Evolutionary conservation across 23 tunicate genomes (phyloP).

Genomic region (Corella eumyota): DNA sequence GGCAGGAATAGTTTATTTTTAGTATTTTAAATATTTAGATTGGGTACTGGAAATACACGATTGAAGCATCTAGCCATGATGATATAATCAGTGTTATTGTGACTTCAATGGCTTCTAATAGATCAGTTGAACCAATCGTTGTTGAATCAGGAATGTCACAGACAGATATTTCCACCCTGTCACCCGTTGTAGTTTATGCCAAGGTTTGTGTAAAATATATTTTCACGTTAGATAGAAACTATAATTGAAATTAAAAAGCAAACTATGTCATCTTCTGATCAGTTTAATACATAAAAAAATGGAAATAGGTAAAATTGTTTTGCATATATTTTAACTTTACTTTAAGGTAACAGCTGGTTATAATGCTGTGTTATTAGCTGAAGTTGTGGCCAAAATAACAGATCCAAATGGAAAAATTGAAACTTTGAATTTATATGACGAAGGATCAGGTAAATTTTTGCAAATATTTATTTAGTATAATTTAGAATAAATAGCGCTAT

Average conservation of each 20-base stretch:
- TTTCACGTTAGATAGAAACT: neutral
- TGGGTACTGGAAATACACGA: slow-evolving; percentile 29
- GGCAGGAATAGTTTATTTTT: too few species aligned
- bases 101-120: slow-evolving; percentile 39
- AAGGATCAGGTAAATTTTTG: slow-evolving; percentile 36
- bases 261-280: too few species aligned
- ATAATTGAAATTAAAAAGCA: too few species aligned
- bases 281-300: too few species aligned
- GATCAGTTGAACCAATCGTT: slow-evolving; percentile 26
- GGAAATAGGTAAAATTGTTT: neutral
- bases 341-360: slow-evolving; percentile 35
- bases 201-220: slow-evolving; percentile 6
- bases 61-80: neutral
- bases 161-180: slow-evolving; percentile 10
- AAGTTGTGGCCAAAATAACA: slow-evolving; percentile 23
- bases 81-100: slow-evolving; percentile 16
- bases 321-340: too few species aligned
- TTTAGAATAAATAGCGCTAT: too few species aligned
- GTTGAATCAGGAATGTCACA: slow-evolving; percentile 36
- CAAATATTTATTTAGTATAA: neutral
- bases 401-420: neutral
- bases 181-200: slow-evolving; percentile 51
- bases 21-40: too few species aligned
- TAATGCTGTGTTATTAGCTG: slow-evolving; percentile 28
- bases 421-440: slow-evolving; percentile 22